Evolutionary conservation across 1,140 invertebrate genomes (phyloP).

Genomic region (Cotesia chilonis): DNA sequence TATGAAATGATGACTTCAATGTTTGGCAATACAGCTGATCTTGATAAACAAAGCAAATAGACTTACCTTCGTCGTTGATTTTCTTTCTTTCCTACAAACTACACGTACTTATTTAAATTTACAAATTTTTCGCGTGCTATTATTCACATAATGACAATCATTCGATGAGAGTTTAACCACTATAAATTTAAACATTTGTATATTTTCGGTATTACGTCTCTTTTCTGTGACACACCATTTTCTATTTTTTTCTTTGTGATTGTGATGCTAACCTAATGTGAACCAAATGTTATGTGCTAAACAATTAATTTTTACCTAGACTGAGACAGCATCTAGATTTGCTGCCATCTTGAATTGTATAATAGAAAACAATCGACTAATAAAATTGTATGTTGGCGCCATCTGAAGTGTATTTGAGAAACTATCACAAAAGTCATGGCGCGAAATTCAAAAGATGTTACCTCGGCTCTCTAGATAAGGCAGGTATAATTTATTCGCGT

Average conservation of each 20-base stretch:
- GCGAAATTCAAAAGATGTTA: too few species aligned
- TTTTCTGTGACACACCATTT: constrained; percentile 31
- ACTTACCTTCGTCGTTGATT: constrained; percentile 52
- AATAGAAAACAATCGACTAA: too few species aligned
- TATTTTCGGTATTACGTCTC: constrained; percentile 51
- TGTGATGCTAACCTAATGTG: constrained; percentile 13
- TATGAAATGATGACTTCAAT: constrained; percentile 48
- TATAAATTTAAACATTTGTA: constrained; percentile 55
- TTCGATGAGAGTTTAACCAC: constrained; percentile 43
- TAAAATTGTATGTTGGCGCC: too few species aligned
- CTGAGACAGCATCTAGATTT: too few species aligned
- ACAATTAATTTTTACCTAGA: too few species aligned
- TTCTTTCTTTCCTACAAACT: constrained; percentile 36
- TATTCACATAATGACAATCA: constrained; percentile 54
- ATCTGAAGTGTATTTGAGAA: too few species aligned
- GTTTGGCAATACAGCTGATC: constrained; percentile 62
- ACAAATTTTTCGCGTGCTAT: constrained; percentile 36
- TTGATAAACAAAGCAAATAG: constrained; percentile 59
- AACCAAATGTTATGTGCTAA: too few species aligned
- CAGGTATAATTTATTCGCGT: too few species aligned
- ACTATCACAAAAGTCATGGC: too few species aligned
- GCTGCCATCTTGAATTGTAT: too few species aligned
- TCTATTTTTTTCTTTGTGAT: constrained; percentile 34
- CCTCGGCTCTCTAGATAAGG: too few species aligned
- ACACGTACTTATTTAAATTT: constrained; percentile 40